These are phyloP conservation scores for Emmelina monodactyla DNA, from an alignment of 2,888 invertebrate genomes.

Conservation along the genomic window DNA sequence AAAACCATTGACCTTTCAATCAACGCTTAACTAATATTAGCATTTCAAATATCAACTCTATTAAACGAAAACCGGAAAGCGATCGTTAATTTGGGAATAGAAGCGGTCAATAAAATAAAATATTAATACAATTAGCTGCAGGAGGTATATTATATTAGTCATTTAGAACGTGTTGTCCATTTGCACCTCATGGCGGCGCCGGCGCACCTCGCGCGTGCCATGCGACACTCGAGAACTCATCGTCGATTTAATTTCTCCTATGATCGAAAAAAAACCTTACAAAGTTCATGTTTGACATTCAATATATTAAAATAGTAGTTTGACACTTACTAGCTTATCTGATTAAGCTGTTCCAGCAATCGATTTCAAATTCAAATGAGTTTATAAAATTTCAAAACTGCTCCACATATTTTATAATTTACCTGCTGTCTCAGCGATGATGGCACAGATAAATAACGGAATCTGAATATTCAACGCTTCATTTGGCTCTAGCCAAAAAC, in stretches of 20 bases:
- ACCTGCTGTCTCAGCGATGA: conserved; percentile 32
- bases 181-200: conserved; percentile 23
- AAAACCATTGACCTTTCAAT: conserved; percentile 45
- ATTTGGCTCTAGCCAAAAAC: conserved; percentile 40
- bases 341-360: not conserved
- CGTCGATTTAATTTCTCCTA: too few species aligned
- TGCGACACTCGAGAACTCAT: too few species aligned
- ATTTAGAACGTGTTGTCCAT: conserved; percentile 39
- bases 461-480: conserved; percentile 23
- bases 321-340: not conserved
- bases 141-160: conserved; percentile 50
- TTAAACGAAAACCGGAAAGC: conserved; percentile 44
- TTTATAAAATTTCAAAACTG: conserved; percentile 2
- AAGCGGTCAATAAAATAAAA: conserved; percentile 49
- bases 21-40: conserved; percentile 43
- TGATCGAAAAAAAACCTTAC: too few species aligned
- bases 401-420: conserved; percentile 26
- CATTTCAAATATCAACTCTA: conserved; percentile 40
- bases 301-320: not conserved
- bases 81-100: conserved; percentile 45
- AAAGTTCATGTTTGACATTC: too few species aligned
- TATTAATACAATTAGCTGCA: conserved; percentile 53
- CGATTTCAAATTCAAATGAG: not conserved
- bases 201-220: conserved; percentile 24
- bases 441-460: conserved; percentile 28